phyloP scores from a whole-genome alignment of 1,140 invertebrate genomes.

The Neuroterus valhalla region DNA sequence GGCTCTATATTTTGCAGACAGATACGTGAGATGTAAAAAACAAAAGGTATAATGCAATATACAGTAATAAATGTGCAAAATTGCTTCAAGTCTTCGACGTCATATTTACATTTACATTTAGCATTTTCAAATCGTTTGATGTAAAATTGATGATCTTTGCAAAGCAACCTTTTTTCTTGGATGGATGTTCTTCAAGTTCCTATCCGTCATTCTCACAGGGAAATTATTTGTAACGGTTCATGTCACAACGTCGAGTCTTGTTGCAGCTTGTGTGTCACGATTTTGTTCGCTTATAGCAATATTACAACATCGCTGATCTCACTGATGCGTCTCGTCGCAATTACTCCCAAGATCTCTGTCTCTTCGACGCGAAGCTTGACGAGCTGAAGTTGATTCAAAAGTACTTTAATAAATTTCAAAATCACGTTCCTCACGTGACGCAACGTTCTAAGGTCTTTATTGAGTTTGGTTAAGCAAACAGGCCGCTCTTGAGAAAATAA shows the following conservation, averaged over 20 bases:
- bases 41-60: neutral
- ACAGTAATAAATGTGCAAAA: no score
- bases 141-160: neutral
- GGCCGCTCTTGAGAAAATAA: neutral
- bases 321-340: slow-evolving; percentile 37
- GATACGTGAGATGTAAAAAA: neutral
- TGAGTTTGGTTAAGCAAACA: neutral
- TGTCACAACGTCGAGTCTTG: neutral
- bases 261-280: slow-evolving; percentile 48
- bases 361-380: neutral
- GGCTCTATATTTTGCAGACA: neutral
- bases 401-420: neutral
- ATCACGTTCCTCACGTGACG: slow-evolving; percentile 5
- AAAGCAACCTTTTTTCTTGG: neutral
- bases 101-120: no score
- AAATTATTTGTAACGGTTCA: slow-evolving; percentile 4
- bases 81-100: no score
- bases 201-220: neutral
- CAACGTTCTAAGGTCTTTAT: neutral
- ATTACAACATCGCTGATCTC: slow-evolving; percentile 64
- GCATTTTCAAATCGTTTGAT: no score
- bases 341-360: neutral
- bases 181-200: neutral
- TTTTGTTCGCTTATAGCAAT: slow-evolving; percentile 43
- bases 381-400: slow-evolving; percentile 15